phyloP scores from a whole-genome alignment of 1,140 invertebrate genomes.

The Formica selysi region DNA sequence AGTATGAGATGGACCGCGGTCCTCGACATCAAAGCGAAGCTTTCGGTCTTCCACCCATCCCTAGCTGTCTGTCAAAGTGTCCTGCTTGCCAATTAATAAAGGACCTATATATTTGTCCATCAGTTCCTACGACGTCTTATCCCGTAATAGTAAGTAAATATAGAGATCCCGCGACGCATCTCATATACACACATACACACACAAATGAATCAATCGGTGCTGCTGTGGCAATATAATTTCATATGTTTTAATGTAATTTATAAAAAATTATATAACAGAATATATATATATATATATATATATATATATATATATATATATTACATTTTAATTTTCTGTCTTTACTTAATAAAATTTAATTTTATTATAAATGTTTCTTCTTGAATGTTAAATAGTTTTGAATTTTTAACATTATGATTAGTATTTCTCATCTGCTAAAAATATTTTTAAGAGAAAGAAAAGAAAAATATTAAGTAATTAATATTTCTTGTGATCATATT shows the following conservation, averaged over 20 bases:
- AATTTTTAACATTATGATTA: background rate
- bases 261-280: background rate
- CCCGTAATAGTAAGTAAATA: slow-evolving; percentile 83
- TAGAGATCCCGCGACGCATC: slow-evolving; percentile 52
- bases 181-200: background rate
- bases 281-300: no score
- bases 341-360: background rate
- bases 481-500: background rate
- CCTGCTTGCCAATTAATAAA: slow-evolving; percentile 83
- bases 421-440: background rate
- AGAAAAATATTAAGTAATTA: background rate
- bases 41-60: slow-evolving; percentile 63
- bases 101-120: slow-evolving; percentile 79
- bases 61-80: slow-evolving; percentile 78
- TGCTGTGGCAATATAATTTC: background rate
- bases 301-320: background rate
- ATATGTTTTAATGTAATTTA: background rate
- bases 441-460: background rate
- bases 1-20: slow-evolving; percentile 81
- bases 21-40: slow-evolving; percentile 80
- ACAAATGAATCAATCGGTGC: slow-evolving; percentile 26
- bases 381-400: background rate
- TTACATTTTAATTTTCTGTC: no score
- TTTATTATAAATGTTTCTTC: background rate
- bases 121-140: slow-evolving; percentile 78